Conservation (phyloP, 2,113 vertebrate genomes). For the Origma solitaria region DNA sequence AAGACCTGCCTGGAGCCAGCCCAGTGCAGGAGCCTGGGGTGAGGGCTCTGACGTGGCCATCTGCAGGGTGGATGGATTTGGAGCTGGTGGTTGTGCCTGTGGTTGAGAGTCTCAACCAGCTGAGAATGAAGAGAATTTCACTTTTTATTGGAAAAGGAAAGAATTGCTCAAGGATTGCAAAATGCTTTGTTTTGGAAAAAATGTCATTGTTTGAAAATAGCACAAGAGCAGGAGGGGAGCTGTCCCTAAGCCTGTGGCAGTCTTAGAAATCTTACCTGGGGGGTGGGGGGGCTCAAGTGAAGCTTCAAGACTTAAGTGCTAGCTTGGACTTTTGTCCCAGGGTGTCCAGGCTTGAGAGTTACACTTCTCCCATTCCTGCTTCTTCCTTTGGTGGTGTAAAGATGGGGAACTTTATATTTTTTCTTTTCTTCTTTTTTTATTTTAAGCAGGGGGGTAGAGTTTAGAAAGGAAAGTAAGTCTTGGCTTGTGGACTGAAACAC, state of each 20-base stretch:
- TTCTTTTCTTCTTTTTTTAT: not conserved
- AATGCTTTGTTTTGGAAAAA: slow-evolving; percentile 43
- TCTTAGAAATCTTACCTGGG: not conserved
- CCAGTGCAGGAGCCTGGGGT: not conserved
- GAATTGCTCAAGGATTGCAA: slow-evolving; percentile 22
- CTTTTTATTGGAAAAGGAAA: slow-evolving; percentile 28
- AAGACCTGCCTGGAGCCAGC: not conserved
- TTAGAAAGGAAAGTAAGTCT: not conserved
- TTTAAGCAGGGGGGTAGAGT: not conserved
- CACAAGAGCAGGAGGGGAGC: not conserved
- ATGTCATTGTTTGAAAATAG: slow-evolving; percentile 7
- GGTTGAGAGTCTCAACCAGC: not conserved
- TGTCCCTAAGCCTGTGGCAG: not conserved
- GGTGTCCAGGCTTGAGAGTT: not conserved
- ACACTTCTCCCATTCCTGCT: not conserved
- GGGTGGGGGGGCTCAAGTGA: not conserved
- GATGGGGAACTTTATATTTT: not conserved
- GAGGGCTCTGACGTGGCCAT: not conserved
- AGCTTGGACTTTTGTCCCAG: not conserved
- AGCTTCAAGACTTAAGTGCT: not conserved
- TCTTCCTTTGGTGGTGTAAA: not conserved
- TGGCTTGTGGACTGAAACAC: not conserved
- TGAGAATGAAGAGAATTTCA: slow-evolving; percentile 21
- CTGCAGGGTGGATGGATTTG: not conserved
- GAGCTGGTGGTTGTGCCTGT: slow-evolving; percentile 18